These are phyloP conservation scores for Muscidifurax raptorellus DNA, from an alignment of 1,140 invertebrate genomes.

Conservation along the genomic window DNA sequence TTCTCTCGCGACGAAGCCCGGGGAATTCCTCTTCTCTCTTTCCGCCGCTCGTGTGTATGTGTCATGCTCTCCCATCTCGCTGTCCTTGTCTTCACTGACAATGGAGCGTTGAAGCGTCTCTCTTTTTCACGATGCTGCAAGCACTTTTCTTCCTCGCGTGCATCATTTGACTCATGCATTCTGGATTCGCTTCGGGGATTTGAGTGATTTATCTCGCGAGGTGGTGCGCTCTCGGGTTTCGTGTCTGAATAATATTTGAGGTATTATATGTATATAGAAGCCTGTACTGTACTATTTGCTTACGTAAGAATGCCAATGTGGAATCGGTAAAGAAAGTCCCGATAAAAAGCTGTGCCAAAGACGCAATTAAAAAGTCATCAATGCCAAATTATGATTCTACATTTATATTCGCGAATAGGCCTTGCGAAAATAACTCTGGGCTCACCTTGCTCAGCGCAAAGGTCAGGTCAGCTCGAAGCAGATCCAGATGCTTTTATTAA, in stretches of 20 bases:
- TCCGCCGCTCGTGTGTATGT: not conserved
- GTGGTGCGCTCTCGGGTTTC: not conserved
- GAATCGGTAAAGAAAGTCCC: no score
- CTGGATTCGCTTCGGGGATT: not conserved
- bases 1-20: not conserved
- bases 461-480: not conserved
- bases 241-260: no score
- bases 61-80: not conserved
- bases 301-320: not conserved
- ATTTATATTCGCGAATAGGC: not conserved
- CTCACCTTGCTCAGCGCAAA: not conserved
- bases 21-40: not conserved
- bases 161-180: not conserved
- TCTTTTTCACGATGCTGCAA: not conserved
- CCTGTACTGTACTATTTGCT: no score
- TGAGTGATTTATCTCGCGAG: not conserved
- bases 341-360: no score
- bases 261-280: no score
- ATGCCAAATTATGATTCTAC: not conserved
- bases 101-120: not conserved
- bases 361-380: not conserved
- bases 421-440: not conserved
- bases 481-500: not conserved
- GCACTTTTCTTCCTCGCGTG: not conserved
- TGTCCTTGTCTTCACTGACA: not conserved